These are phyloP conservation scores for Lithobates sylvaticus DNA, from an alignment of 2,797 vertebrate species.

Conservation along the genomic window DNA sequence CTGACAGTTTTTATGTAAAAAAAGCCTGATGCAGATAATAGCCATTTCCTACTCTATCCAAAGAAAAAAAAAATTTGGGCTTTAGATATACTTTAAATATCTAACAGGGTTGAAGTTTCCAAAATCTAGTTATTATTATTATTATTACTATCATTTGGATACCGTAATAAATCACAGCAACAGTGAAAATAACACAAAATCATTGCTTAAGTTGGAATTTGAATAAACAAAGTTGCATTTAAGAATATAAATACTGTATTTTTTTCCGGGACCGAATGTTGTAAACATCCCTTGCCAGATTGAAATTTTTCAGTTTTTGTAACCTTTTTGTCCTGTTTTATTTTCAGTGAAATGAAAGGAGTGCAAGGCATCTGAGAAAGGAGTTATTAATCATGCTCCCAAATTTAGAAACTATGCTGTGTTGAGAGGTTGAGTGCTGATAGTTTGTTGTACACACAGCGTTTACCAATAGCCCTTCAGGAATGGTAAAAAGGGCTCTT, in stretches of 20 bases:
- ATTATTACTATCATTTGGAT: background rate
- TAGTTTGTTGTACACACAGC: constrained; percentile 61
- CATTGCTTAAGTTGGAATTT: too few species aligned
- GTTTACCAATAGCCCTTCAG: constrained; percentile 31
- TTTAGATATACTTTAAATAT: too few species aligned
- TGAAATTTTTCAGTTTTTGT: background rate
- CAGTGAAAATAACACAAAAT: background rate
- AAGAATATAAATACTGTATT: background rate
- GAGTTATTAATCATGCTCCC: constrained; percentile 71
- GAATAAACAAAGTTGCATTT: background rate
- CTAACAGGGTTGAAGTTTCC: too few species aligned
- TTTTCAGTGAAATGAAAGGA: constrained; percentile 71
- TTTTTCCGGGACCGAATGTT: background rate
- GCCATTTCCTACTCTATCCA: too few species aligned
- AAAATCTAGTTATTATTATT: too few species aligned
- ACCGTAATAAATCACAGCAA: background rate
- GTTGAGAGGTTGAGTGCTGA: constrained; percentile 68
- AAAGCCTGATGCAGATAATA: too few species aligned
- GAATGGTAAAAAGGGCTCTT: constrained; percentile 53
- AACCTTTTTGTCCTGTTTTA: constrained; percentile 68
- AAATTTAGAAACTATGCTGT: constrained; percentile 71
- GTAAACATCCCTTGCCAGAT: background rate
- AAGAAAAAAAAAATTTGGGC: too few species aligned
- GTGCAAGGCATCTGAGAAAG: constrained; percentile 69
- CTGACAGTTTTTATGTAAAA: too few species aligned